Base-by-base conservation (phyloP, 2,888 invertebrate genomes). In the Chaetogeoica ovagalla region DNA sequence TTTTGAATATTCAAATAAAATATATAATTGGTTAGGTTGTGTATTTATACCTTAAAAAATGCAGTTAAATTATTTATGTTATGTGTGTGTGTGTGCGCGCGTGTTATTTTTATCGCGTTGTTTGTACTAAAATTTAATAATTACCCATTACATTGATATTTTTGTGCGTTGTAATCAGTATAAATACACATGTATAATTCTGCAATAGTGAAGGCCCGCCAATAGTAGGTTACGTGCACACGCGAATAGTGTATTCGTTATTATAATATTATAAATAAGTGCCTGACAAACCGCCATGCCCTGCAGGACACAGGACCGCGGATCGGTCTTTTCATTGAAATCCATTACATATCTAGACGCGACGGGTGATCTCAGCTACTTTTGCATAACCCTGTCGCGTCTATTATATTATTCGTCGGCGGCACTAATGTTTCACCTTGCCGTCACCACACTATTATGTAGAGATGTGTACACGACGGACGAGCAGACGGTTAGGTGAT, bases 301-400 rank as follows among this genome's bases (percentile, higher is more conserved):
- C 63, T 63, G 55, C 69, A 63, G 55, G 17, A 66, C 9, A 5
- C 6, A 23, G 43, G 79, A 63, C 71, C 71, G 15, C 65, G 13
- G 43, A 48, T 15, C 48, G 79, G 63, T 70, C 71, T 66, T 59
- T 76, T 68, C 66, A 68, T 68, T 59, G 15, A 75, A 66, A 43
- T 59, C 75, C 19, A 57, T 75, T 59, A 59, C 30, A 11, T 48
- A 13, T 74, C 19, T 19, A 55, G 55, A 55, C 68, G 21, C 70
- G 17, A 2, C 63, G 23, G 79, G 79, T 43, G 71, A 65, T n/a
- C 30, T 23, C 43, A 30, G 70, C 70, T 79, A 79, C 71, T 65
- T 71, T 57, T 79, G 57, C 79, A 71, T 71, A 79, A 79, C 57
- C n/a, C 71, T 48, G 43, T 66, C 66, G 66, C 66, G 55, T 63